These are phyloP conservation scores for Rhodophaea formosa DNA, from an alignment of 2,888 invertebrate genomes.

Conservation along the genomic window DNA sequence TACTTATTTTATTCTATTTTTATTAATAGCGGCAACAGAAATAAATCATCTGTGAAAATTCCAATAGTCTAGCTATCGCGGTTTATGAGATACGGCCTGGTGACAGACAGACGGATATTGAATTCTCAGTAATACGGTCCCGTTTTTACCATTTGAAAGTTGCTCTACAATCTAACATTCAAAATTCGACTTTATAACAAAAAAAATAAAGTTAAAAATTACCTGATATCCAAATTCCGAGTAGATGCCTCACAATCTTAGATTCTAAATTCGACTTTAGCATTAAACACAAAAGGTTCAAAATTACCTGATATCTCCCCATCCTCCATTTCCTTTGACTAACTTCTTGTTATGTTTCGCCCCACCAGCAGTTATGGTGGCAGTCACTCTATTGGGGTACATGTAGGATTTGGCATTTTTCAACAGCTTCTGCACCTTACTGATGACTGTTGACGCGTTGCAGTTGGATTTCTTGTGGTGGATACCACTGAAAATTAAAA, in stretches of 20 bases:
- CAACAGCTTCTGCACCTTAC: constrained; percentile 90
- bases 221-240: no score
- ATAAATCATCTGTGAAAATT: no score
- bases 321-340: constrained; percentile 96
- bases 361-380: constrained; percentile 87
- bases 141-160: no score
- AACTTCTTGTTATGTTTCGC: constrained; percentile 92
- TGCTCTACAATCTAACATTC: no score
- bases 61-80: no score
- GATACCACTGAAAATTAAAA: constrained; percentile 90
- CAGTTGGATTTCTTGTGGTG: constrained; percentile 97
- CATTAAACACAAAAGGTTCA: not conserved
- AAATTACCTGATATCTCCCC: constrained; percentile 89
- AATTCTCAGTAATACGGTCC: no score
- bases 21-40: no score
- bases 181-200: not conserved
- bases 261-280: no score
- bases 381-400: constrained; percentile 85
- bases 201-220: constrained; percentile 19
- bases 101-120: no score
- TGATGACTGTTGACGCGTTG: constrained; percentile 91
- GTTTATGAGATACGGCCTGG: no score
- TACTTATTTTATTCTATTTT: no score
- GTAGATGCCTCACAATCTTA: no score
- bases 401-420: constrained; percentile 86